phyloP scores from a whole-genome alignment of 2,797 vertebrate genomes.

The Hydrocynus forskahlii region DNA sequence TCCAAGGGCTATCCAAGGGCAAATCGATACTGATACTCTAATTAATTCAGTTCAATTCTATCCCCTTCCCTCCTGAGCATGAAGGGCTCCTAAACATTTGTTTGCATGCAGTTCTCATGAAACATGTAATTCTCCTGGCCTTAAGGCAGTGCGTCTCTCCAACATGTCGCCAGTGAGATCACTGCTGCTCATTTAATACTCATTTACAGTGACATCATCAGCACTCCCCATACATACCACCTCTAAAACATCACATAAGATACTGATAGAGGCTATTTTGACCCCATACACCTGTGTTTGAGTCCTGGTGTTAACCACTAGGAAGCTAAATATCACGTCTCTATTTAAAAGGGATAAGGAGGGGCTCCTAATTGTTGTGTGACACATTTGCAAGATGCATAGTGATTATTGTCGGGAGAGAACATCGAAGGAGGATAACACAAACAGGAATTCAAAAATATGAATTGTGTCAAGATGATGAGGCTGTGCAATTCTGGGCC shows the following conservation, averaged over 20 bases:
- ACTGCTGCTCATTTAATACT: background rate
- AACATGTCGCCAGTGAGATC: background rate
- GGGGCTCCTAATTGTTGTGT: no score
- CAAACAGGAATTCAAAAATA: no score
- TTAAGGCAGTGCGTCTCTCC: background rate
- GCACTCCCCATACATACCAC: background rate
- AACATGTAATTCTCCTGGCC: background rate
- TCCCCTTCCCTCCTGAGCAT: background rate
- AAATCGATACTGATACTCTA: background rate
- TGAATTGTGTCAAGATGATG: no score
- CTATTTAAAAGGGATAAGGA: no score
- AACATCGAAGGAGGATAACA: no score
- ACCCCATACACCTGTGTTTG: no score
- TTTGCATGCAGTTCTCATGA: no score
- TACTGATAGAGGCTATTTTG: background rate
- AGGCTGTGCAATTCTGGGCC: no score
- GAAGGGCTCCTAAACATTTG: background rate
- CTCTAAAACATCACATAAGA: background rate
- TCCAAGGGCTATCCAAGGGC: background rate
- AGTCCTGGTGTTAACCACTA: no score
- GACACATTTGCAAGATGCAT: no score
- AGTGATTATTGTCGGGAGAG: no score
- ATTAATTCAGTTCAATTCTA: background rate
- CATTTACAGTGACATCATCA: background rate
- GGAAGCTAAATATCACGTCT: no score